Evolutionary conservation across 2,888 invertebrate species (phyloP), one percentile per base, ranked within the genome.

Genomic region (Sipha maydis): DNA sequence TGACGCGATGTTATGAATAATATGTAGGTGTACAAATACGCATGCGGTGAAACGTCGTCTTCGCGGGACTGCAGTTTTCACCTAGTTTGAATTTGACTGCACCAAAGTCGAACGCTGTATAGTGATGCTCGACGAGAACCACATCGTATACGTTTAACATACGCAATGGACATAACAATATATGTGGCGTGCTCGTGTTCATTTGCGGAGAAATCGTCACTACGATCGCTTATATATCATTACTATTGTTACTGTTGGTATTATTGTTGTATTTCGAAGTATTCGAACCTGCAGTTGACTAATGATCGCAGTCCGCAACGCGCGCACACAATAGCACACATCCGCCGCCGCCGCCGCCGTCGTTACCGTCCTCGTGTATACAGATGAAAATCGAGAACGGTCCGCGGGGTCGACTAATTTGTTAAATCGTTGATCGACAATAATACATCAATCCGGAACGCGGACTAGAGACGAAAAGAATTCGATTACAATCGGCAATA

Each of bases 371-470:
- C 1, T 48, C 48, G 48, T 48, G 48, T 14, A 25, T 28, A n/a
- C 28, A 28, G 77, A 85, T 56, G 76, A 84, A 61, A 75, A 76
- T 76, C 76, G 84, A 61, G 61, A 56, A 14, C 41, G 38, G 75
- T 71, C 41, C 14, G 11, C 54, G 75, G 25, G 61, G 38, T 41
- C 80, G 28, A 21, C 80, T 77, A 85, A 85, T 85, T 85, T 67
- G 76, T 85, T 48, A 85, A 48, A 77, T n/a, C 85, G 48, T 67
- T 17, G 85, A 69, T 67, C 31, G 67, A 67, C 85, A 17, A 61
- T 38, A 17, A 61, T 38, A 2, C 41, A 38, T n/a, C 69, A 69
- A 48, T 69, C 41, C 19, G 21, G 38, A n/a, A 5, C 85, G 84
- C 41, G 84, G 21, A 76, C 41, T 28, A 84, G 21, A 61, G 71